Base-by-base conservation (phyloP, 2,888 invertebrate genomes). In the Andrena marginata region DNA sequence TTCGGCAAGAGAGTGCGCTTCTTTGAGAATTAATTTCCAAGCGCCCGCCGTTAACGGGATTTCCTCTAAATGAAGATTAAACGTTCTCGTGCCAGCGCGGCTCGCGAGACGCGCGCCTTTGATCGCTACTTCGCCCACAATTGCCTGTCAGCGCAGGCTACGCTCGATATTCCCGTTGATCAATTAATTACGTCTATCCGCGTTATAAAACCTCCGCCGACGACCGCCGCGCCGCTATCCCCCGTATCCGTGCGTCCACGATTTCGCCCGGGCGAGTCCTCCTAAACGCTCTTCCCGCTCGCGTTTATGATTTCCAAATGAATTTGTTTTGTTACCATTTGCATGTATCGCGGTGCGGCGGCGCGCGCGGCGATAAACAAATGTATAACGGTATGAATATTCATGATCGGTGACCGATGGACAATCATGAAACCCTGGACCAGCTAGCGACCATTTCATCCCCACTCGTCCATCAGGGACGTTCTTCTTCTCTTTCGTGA, bases 391-490 rank as follows among this genome's bases (percentile, higher is more conserved):
- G 33, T 77, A 74, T 87, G 86, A 85, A 87, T 87, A 87, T 87
- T 87, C 87, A 87, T 80, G 82, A 84, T 74, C 48, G 64, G 48
- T 60, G 67, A 56, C 20, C 72, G 64, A 71, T 76, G 74, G 70
- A 78, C 78, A 76, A 87, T 86, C 87, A 87, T 87, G 86, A 87
- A 86, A 81, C 74, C 69, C 84, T 80, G 84, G 60, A 69, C 54
- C 68, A 26, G 20, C 68, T 56, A 69, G 65, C 26, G 26, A 42
- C 23, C 16, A 49, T 71, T 54, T 56, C n/a, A 48, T 78, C 76
- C 31, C 23, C 42, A 63, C 65, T 72, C 42, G n/a, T 49, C 26
- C 10, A n/a, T 64, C 59, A 56, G 69, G 62, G 49, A 65, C 54
- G n/a, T 33, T 33, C 33, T 20, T 62, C 60, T 8, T 8, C n/a